A percentile compares a stretch with the other conserved stretches of the same genome.
Conservation (phyloP, 2,888 invertebrate genomes). For the Caenorhabditis auriculariae region DNA sequence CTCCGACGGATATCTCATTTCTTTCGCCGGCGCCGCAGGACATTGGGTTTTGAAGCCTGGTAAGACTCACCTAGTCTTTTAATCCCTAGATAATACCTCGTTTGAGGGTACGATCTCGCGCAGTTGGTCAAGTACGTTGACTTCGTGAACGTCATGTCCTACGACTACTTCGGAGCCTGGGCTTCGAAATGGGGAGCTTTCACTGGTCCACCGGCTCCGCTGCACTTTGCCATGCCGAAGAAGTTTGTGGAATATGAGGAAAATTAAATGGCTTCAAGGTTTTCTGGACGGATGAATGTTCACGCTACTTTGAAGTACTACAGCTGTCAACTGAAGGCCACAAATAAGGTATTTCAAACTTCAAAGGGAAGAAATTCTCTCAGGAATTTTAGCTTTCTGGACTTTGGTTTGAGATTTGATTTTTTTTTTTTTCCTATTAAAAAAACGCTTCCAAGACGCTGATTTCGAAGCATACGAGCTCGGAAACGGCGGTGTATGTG, state of each 20-base stretch:
- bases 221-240: constrained; percentile 55
- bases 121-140: constrained; percentile 55
- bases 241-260: constrained; percentile 14
- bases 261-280: constrained; percentile 21
- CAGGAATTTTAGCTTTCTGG: no score
- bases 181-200: constrained; percentile 59
- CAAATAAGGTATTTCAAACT: constrained; percentile 26
- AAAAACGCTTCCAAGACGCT: no score
- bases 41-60: constrained; percentile 62
- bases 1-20: constrained; percentile 42
- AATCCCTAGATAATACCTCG: no score
- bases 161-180: constrained; percentile 63
- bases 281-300: constrained; percentile 61
- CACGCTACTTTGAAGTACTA: constrained; percentile 62
- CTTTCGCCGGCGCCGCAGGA: constrained; percentile 62
- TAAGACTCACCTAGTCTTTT: not conserved
- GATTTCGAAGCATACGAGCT: no score
- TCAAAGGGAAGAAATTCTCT: no score
- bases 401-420: no score
- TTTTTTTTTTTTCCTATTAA: no score
- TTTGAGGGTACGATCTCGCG: constrained; percentile 55
- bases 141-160: constrained; percentile 63
- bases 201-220: constrained; percentile 62
- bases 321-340: constrained; percentile 48
- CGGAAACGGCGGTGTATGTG: no score